These are phyloP conservation scores for Spizella passerina DNA, from an alignment of 2,797 vertebrate genomes.

Conservation along the genomic window DNA sequence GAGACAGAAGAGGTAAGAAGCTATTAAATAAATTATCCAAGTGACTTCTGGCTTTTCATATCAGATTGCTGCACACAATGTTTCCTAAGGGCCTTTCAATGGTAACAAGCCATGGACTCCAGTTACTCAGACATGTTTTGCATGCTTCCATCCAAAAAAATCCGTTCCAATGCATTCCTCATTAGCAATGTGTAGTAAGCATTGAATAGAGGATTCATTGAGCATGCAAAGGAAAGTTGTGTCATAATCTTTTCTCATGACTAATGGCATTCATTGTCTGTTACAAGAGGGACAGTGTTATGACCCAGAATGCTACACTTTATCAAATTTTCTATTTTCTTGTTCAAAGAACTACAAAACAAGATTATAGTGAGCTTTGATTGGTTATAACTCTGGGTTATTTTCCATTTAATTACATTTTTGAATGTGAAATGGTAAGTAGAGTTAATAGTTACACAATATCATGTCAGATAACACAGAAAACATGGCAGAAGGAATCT, in stretches of 20 bases:
- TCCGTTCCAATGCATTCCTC: background rate
- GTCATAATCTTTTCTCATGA: background rate
- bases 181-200: background rate
- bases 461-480: background rate
- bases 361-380: background rate
- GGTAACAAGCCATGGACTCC: background rate
- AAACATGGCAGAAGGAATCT: constrained; percentile 30
- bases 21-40: background rate
- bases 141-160: background rate
- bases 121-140: background rate
- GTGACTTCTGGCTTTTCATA: background rate
- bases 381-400: background rate
- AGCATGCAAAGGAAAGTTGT: background rate
- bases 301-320: background rate
- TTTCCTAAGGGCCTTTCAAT: background rate
- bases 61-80: background rate
- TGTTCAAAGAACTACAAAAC: background rate
- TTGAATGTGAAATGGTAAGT: constrained; percentile 13
- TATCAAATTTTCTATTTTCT: background rate
- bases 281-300: background rate
- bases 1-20: background rate
- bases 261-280: background rate
- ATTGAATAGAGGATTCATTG: background rate
- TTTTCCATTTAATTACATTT: constrained; percentile 31
- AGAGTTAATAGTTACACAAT: constrained; percentile 16